These are phyloP conservation scores for Leptothorax acervorum DNA, from an alignment of 2,888 invertebrate species.

Conservation along the genomic window DNA sequence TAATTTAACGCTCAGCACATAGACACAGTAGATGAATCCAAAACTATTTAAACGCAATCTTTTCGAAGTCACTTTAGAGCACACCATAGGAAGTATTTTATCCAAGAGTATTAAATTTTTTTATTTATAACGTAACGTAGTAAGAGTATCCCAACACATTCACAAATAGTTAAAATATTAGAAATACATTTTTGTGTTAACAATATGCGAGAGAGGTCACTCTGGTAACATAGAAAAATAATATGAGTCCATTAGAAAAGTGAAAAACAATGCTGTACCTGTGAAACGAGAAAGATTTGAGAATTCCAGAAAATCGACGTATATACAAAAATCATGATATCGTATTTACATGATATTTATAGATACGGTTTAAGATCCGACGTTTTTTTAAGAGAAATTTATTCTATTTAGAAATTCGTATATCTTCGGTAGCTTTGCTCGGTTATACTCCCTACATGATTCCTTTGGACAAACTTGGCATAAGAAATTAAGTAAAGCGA, in stretches of 20 bases:
- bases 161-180: conserved; percentile 52
- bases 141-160: background rate
- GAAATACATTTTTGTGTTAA: conserved; percentile 63
- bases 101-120: conserved; percentile 54
- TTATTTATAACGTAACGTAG: conserved; percentile 49
- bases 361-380: conserved; percentile 16
- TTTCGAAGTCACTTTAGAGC: conserved; percentile 8
- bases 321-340: conserved; percentile 4
- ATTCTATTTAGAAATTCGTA: conserved; percentile 24
- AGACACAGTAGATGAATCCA: background rate
- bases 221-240: conserved; percentile 53
- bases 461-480: conserved; percentile 26
- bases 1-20: background rate
- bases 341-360: conserved; percentile 36
- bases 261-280: conserved; percentile 69
- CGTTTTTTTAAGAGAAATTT: conserved; percentile 22
- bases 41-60: conserved; percentile 31
- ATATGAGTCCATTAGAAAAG: conserved; percentile 58
- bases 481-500: conserved; percentile 27
- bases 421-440: conserved; percentile 24
- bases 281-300: conserved; percentile 40
- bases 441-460: conserved; percentile 20
- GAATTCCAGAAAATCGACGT: conserved; percentile 10
- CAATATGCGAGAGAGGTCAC: conserved; percentile 58
- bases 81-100: conserved; percentile 25